Conservation (phyloP, 2,888 invertebrate species). For the Ctena decussata region DNA sequence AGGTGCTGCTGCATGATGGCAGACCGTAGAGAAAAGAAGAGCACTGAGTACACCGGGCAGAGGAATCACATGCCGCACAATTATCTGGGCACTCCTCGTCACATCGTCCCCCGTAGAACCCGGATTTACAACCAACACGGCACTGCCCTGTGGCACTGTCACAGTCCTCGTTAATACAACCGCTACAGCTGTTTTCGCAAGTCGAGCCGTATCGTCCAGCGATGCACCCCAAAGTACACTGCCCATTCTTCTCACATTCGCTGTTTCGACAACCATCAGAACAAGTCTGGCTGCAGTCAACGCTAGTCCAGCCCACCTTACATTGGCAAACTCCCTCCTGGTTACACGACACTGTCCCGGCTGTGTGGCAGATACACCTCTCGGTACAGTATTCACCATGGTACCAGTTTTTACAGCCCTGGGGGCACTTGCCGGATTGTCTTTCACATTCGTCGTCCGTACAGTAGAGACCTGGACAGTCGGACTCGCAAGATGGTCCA, state of each 20-base stretch:
- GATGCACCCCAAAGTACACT: slow-evolving; percentile 40
- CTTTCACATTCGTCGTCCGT: slow-evolving; percentile 33
- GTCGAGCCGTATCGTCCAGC: slow-evolving; percentile 32
- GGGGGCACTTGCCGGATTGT: slow-evolving; percentile 28
- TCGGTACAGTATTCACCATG: slow-evolving; percentile 54
- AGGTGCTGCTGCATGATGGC: slow-evolving; percentile 12
- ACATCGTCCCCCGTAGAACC: slow-evolving; percentile 35
- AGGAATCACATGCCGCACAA: slow-evolving; percentile 30
- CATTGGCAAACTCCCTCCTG: slow-evolving; percentile 45
- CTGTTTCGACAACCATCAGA: slow-evolving; percentile 32
- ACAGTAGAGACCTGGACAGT: slow-evolving; percentile 54
- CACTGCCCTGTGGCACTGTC: slow-evolving; percentile 19
- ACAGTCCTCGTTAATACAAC: slow-evolving; percentile 38
- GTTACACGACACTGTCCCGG: slow-evolving; percentile 29
- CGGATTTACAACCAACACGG: slow-evolving; percentile 36
- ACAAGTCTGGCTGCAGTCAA: slow-evolving; percentile 34
- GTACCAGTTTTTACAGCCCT: slow-evolving; percentile 36
- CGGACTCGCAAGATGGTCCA: slow-evolving; percentile 34
- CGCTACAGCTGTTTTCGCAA: slow-evolving; percentile 39
- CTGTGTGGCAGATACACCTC: slow-evolving; percentile 26
- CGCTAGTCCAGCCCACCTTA: slow-evolving; percentile 30
- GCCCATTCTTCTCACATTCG: slow-evolving; percentile 32
- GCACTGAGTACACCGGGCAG: slow-evolving; percentile 32
- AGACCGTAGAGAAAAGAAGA: slow-evolving; percentile 20
- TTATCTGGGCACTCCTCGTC: slow-evolving; percentile 1